Evolutionary conservation across 2,888 invertebrate genomes (phyloP), one percentile per base, ranked within the genome.

Genomic region (Oscheius onirici): DNA sequence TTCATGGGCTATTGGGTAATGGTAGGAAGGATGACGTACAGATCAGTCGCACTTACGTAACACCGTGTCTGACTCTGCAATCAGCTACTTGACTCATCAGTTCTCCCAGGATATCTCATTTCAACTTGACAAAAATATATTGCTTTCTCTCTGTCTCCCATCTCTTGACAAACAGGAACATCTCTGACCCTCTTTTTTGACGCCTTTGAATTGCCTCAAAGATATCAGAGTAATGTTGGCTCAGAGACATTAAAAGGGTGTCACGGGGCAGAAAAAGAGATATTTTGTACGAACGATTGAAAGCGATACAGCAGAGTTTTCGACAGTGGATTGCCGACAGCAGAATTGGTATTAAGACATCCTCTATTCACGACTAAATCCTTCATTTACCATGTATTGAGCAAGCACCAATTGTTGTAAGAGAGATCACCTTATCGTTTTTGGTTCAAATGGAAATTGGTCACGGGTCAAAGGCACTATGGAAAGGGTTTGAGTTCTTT

Each of bases 401-500:
- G 58, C 58, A 58, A 58, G 58, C 58, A 58, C 58, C 58, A 58
- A 6, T 8, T 17, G n/a, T 46, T 46, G 3, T n/a, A 8, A 34
- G 8, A 34, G 43, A 43, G 20, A 58, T 58, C 58, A 58, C 58
- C 41, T 40, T 34, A 8, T 34, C 8, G 5, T 34, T 34, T 34
- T 34, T 34, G 34, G 34, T 34, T 34, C 34, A 34, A 34, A 17
- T 10, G 26, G 13, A 41, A 20, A 58, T 58, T 58, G 58, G 58
- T 58, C 58, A 11, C 20, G 26, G 11, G 17, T 17, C 5, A 43
- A 63, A 63, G 63, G 63, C 63, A 63, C 63, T 63, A 63, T 17
- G 63, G 49, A 34, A 74, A 17, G 11, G 78, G 69, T 55, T 78
- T 78, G 54, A 83, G 69, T 55, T 83, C 83, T 66, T 83, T 82